Base-by-base conservation (phyloP, 1,140 invertebrate genomes). In the Papilio xuthus region DNA sequence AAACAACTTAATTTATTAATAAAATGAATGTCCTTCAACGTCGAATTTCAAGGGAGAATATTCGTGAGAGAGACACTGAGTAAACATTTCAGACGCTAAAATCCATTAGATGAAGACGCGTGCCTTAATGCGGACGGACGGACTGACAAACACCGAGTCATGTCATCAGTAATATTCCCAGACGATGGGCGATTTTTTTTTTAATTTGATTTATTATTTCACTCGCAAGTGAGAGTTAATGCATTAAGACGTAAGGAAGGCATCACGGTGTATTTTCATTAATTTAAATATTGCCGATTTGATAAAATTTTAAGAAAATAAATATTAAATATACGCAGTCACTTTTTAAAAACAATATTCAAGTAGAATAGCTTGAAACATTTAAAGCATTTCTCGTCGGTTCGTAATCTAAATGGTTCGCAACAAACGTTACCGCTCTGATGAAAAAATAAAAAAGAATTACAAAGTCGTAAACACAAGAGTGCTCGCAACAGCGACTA, bases 51-150 rank as follows among this genome's bases (percentile, higher is more conserved):
- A 53, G 47, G 50, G 71, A 47, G 42, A 73, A 75, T 56, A 42
- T 42, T 56, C 47, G 26, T 56, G 41, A 44, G 71, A 77, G 79
- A 75, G 81, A 79, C 80, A 70, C 82, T 82, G 74, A 82, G 80
- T 87, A 88, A 88, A 89, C 85, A 89, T 84, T 80, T 80, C 80
- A 81, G 72, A 77, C 60, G 80, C 77, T 79, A 78, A 83, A 85
- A 89, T 88, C 88, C 89, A 90, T 89, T 89, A 89, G 85, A 90
- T 87, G 83, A 88, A 88, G 86, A 86, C 84, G 77, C 78, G 79
- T 78, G 78, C 81, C 82, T 86, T 87, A 84, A 86, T 83, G 82
- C 80, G 41, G 82, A 83, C 85, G 69, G 88, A 90, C 87, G 83
- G 78, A 86, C 83, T 85, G 89, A 89, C 88, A 90, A 88, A 88